Base-by-base conservation (phyloP, 2,113 vertebrate genomes). In the Labeo rohita region DNA sequence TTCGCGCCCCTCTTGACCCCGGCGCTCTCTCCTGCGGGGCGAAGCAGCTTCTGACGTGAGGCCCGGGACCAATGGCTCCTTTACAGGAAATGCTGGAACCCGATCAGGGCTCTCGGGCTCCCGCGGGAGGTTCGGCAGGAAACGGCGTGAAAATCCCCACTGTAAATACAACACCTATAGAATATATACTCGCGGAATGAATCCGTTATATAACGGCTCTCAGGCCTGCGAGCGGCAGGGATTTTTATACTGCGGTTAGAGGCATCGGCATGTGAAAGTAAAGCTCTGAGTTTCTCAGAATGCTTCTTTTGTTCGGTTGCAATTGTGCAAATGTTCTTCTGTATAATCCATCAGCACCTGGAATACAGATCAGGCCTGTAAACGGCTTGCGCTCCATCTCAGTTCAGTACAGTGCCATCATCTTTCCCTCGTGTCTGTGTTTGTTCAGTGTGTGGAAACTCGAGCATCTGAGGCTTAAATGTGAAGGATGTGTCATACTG, bases 1-100 rank as follows among this genome's bases (percentile, higher is more conserved):
- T 91, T 94, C 91, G 91, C 93, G 6, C 92, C 87, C 90, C 90
- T 87, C 8, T 5, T 65, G 15, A 47, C 49, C 74, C 49, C 15
- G 36, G 34, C 16, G 11, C 79, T 52, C 52, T 80, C 6, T n/a
- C 52, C 63, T 66, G 23, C 6, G 12, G 11, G 23, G 23, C 6
- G 0, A 28, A 65, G 63, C 63, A 4, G 66, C 34, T 8, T 39
- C 66, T 70, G 66, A 70, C 34, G 7, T 3, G 61, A 6, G 61
- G 23, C 93, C 90, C 86, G 93, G 94, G 92, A 92, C 90, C 81
- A 89, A 93, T 87, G 94, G 94, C 93, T 94, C 91, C 88, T 92
- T 92, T 90, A 91, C 93, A 95, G 93, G 93, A 95, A 94, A 93
- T 87, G 91, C 93, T 93, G 93, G 94, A 95, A 95, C 92, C 90